phyloP scores from a whole-genome alignment of 64 coral and sea anemone genomes.

The Montipora efflorescens region DNA sequence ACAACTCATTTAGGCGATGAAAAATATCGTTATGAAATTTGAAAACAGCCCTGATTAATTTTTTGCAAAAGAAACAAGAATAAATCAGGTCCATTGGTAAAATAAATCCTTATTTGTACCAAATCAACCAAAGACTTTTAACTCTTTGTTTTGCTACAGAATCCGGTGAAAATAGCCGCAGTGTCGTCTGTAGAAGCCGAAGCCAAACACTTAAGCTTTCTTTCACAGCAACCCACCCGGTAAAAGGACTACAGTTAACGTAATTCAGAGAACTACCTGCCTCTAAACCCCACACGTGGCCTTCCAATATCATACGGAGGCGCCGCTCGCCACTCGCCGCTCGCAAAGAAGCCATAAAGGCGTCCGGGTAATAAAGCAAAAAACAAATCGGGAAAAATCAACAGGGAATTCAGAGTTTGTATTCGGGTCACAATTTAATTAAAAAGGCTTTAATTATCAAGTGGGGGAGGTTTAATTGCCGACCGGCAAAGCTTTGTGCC shows the following conservation, averaged over 20 bases:
- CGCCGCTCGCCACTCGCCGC: not conserved
- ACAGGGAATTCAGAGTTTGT: not conserved
- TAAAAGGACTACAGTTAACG: not conserved
- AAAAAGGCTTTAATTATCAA: slow-evolving; percentile 18
- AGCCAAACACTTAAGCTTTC: not conserved
- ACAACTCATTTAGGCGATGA: not conserved
- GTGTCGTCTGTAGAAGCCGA: not conserved
- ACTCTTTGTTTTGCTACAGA: not conserved
- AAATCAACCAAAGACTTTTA: not conserved
- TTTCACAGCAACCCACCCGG: not conserved
- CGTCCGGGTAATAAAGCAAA: not conserved
- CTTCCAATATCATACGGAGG: no score
- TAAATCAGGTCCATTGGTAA: not conserved
- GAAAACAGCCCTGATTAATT: not conserved
- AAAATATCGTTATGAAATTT: not conserved
- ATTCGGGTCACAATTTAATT: slow-evolving; percentile 41
- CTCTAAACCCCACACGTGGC: not conserved
- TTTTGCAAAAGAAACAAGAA: not conserved
- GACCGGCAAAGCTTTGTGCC: slow-evolving; percentile 17
- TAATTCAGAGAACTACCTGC: not conserved
- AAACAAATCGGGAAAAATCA: slow-evolving; percentile 33
- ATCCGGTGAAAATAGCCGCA: not conserved
- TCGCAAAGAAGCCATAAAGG: not conserved
- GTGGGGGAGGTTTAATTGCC: slow-evolving; percentile 11
- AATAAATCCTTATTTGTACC: slow-evolving; percentile 1